Base-by-base conservation (phyloP, 92 coral and sea anemone species). In the Palythoa grandiflora region DNA sequence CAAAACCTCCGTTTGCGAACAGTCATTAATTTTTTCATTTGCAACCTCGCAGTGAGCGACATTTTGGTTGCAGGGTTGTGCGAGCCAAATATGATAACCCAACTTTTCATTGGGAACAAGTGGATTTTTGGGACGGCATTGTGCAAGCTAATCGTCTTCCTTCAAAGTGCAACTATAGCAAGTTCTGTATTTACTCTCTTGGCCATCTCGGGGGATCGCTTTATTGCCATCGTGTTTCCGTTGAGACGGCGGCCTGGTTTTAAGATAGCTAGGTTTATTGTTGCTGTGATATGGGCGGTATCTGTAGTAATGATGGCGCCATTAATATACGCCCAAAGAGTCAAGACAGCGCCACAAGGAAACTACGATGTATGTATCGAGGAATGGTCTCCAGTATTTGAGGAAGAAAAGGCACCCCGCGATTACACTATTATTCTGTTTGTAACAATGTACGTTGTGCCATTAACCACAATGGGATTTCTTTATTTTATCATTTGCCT, bases 21-120 rank as follows among this genome's bases (percentile, higher is more conserved):
- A 51, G 96, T 94, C 36, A 94, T 94, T 5, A 94, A 94, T 89
- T 71, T 94, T 13, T 94, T 94, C 91, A 94, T 94, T 68, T 91
- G 94, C 40, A 94, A 93, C 81, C 89, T 94, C 35, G 98, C 98
- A 19, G 94, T 93, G 52, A 94, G 98, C 55, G 98, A 94, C 71
- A 87, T 94, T 15, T 78, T 94, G 7, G 89, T 94, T 9, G 92
- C 98, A 8, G 61, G 91, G 37, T 93, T 94, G 17, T 93, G 90
- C 39, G 94, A 93, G 91, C 98, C 98, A 0, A 93, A 94, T 88
- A 93, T 92, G 96, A 91, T 94, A 51, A 93, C 98, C 2, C 95
- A 94, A 87, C 51, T 93, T 19, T 94, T 89, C 73, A 84, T 92
- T 14, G 75, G 86, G 21, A 85, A 84, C 39, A 94, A 86, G 79